Evolutionary conservation across 2,797 vertebrate genomes (phyloP), one percentile per base, ranked within the genome.

Genomic region (Gymnothorax reevesii): DNA sequence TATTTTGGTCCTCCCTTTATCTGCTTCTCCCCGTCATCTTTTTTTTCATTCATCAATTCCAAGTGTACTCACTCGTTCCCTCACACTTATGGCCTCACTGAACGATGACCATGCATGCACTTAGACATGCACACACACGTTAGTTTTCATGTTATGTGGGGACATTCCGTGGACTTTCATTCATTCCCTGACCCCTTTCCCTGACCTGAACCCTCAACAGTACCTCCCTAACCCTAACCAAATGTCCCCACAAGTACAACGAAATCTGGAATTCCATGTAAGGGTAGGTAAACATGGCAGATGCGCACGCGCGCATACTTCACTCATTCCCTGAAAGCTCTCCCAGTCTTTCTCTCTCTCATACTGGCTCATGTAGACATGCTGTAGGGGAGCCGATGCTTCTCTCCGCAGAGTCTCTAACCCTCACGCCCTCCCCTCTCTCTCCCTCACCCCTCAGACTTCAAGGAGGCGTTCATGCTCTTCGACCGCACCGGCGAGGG

Each of bases 381-480:
- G n/a, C 64, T 2, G 33, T 42, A 42, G 33, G 33, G 33, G 33
- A 25, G 7, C 22, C 64, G 25, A 8, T 69, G 22, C 9, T n/a
- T 25, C 22, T 25, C 9, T n/a, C 7, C 64, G 10, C 64, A 25
- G 7, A n/a, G 6, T 42, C 33, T 42, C 33, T 42, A 1, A 1
- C 33, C 33, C 33, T 42, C 33, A 42, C 33, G 33, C 33, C 33
- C 33, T 1, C 33, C 33, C 54, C 33, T 12, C 62, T 73, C 33
- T 60, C 87, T 71, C 80, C 57, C 0, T 4, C 33, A 6, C 17
- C 77, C 20, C 89, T 71, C 93, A 99, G 98, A 99, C 88, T 99
- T 96, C 94, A 99, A 98, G 95, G 98, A 99, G 91, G 97, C 97
- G 2, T 99, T 99, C 95, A 95, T 96, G 92, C 96, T 99, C 92